A percentile compares a stretch with the other conserved stretches of the same genome.
phyloP scores from a whole-genome alignment of 2,113 vertebrate species.

The Strix uralensis region DNA sequence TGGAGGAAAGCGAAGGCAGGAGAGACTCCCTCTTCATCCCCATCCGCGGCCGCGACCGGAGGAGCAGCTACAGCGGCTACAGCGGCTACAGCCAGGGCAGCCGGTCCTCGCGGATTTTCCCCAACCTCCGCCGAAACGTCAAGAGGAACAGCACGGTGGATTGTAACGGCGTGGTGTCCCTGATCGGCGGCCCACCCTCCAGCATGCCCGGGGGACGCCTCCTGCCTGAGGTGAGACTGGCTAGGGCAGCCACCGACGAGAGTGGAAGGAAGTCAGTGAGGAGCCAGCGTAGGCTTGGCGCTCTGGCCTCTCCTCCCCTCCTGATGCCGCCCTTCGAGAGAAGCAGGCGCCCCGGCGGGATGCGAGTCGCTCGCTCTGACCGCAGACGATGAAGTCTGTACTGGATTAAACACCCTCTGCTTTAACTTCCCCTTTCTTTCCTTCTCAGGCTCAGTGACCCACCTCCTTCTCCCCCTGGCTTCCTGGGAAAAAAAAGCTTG shows the following conservation, averaged over 20 bases:
- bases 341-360: neutral
- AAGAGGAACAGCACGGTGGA: slow-evolving; percentile 98
- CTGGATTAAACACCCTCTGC: neutral
- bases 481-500: slow-evolving; percentile 31
- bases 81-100: slow-evolving; percentile 94
- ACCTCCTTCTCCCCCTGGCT: neutral
- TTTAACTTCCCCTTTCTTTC: neutral
- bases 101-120: slow-evolving; percentile 90
- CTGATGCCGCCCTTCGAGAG: slow-evolving; percentile 16
- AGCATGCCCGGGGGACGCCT: slow-evolving; percentile 88
- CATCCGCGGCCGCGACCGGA: slow-evolving; percentile 83
- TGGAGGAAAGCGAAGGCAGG: slow-evolving; percentile 95
- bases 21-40: slow-evolving; percentile 96
- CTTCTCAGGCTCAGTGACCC: neutral
- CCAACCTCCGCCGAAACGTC: slow-evolving; percentile 85
- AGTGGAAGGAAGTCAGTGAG: slow-evolving; percentile 84
- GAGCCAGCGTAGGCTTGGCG: slow-evolving; percentile 85
- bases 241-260: slow-evolving; percentile 84
- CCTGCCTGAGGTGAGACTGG: slow-evolving; percentile 95
- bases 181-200: slow-evolving; percentile 86
- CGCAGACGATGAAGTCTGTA: neutral
- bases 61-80: slow-evolving; percentile 89
- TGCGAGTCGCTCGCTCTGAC: neutral
- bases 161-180: slow-evolving; percentile 97
- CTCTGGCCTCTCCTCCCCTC: slow-evolving; percentile 19